phyloP scores from a whole-genome alignment of 2,888 invertebrate species.

The Mermis nigrescens region DNA sequence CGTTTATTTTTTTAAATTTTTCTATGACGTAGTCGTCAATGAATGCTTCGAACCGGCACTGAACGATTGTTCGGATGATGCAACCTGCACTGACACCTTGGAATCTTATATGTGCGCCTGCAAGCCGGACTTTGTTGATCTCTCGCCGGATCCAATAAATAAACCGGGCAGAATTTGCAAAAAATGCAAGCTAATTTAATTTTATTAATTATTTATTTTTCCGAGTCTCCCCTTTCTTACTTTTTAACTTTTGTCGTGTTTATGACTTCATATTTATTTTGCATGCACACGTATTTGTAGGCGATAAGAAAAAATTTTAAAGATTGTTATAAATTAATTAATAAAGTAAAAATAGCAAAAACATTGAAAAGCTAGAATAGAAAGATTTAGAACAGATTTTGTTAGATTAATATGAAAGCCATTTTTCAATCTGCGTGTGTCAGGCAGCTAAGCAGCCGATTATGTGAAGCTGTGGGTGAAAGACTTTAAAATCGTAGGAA shows the following conservation, averaged over 20 bases:
- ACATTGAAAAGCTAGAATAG: too few species aligned
- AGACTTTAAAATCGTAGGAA: too few species aligned
- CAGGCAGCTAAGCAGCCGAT: too few species aligned
- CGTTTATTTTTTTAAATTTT: background rate
- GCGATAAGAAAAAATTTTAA: background rate
- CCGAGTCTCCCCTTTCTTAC: background rate
- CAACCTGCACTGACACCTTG: constrained; percentile 27
- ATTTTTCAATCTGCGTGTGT: too few species aligned
- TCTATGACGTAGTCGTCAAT: constrained; percentile 8
- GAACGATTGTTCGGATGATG: constrained; percentile 24
- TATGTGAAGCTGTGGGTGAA: too few species aligned
- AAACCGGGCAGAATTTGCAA: background rate
- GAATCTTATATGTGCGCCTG: constrained; percentile 24
- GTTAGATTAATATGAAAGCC: too few species aligned
- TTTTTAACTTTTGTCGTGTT: too few species aligned
- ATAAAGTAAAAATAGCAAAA: too few species aligned
- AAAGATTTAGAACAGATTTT: too few species aligned
- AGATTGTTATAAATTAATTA: too few species aligned
- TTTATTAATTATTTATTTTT: background rate
- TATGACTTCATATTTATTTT: too few species aligned
- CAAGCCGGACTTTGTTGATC: constrained; percentile 27
- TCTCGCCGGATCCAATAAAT: constrained; percentile 17
- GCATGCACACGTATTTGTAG: too few species aligned
- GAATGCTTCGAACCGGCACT: constrained; percentile 9
- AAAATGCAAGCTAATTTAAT: background rate